A percentile compares a stretch with the other conserved stretches of the same genome.
These are phyloP conservation scores for Dromas ardeola DNA, from an alignment of 2,113 vertebrate genomes.

Conservation along the genomic window DNA sequence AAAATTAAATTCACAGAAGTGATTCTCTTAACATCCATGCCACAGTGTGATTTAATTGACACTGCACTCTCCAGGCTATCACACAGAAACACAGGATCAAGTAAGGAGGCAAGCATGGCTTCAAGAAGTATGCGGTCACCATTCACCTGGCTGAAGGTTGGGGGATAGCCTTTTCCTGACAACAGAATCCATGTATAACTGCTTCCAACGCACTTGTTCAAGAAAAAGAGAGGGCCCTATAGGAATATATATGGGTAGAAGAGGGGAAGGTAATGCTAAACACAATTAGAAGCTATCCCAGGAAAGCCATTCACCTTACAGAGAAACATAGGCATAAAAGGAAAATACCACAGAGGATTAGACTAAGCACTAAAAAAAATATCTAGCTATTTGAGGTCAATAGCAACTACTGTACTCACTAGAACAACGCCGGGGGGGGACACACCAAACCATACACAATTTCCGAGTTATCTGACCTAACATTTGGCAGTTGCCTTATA, in stretches of 20 bases:
- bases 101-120: neutral
- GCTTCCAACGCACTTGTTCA: neutral
- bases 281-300: neutral
- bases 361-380: neutral
- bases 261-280: neutral
- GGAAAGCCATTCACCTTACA: neutral
- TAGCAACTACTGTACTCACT: neutral
- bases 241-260: neutral
- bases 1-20: neutral
- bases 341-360: neutral
- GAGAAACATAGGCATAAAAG: neutral
- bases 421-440: neutral
- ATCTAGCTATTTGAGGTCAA: neutral
- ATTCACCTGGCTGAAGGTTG: neutral
- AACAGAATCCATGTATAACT: neutral
- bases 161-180: neutral
- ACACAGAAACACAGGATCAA: neutral
- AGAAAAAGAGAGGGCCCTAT: neutral
- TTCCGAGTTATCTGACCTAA: neutral
- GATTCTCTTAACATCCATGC: neutral
- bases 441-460: neutral
- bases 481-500: neutral
- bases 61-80: neutral
- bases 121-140: neutral
- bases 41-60: neutral